Conservation (phyloP, 2,113 vertebrate species). For the Neoarius graeffei region DNA sequence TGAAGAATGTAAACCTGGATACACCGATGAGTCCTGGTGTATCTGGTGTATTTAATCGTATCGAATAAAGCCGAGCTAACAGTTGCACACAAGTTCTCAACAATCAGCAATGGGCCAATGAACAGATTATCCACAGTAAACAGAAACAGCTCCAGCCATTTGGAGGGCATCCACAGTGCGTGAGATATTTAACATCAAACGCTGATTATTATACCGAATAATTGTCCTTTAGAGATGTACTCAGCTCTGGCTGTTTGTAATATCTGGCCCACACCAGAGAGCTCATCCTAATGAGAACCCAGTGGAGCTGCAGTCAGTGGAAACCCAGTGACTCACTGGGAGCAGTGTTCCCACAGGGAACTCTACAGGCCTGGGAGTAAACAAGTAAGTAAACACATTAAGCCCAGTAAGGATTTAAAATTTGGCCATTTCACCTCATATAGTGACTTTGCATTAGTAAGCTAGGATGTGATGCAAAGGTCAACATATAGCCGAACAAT, state of each 20-base stretch:
- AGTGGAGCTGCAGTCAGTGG: constrained; percentile 39
- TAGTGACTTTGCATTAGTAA: background rate
- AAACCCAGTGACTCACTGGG: constrained; percentile 34
- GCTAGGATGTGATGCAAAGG: background rate
- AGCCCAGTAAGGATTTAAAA: constrained; percentile 2
- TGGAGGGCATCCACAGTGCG: background rate
- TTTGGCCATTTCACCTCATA: background rate
- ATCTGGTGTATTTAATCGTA: too few species aligned
- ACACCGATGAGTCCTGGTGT: background rate
- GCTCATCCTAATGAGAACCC: constrained; percentile 53
- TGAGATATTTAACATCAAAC: constrained; percentile 24
- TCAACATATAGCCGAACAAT: background rate
- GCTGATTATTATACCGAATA: constrained; percentile 5
- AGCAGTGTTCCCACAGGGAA: constrained; percentile 33
- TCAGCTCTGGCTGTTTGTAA: constrained; percentile 34
- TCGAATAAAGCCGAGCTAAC: background rate
- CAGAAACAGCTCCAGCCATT: background rate
- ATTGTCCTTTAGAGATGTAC: constrained; percentile 18
- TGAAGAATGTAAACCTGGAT: background rate
- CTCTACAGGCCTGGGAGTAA: constrained; percentile 26
- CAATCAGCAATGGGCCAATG: background rate
- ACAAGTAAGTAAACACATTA: constrained; percentile 42
- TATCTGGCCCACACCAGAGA: constrained; percentile 15
- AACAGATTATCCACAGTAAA: background rate
- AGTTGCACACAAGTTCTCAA: background rate